Percentiles rank a stretch among this genome's conserved stretches.
Evolutionary conservation across 2,113 vertebrate genomes (phyloP).

Genomic region (Equus przewalskii): DNA sequence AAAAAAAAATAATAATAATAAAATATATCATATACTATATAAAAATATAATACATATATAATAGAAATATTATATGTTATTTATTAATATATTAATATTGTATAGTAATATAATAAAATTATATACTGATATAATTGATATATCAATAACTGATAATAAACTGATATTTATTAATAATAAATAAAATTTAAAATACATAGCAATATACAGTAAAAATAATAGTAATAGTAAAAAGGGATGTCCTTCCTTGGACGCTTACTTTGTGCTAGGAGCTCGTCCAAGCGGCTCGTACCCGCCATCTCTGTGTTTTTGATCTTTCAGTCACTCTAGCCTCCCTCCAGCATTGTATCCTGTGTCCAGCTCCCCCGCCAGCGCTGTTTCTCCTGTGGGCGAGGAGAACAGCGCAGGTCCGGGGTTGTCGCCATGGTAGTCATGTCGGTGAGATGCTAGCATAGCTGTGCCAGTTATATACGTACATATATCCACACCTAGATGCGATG

Average conservation of each 20-base stretch:
- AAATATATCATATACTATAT: no score
- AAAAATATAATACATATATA: no score
- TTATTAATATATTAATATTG: no score
- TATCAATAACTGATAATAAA: no score
- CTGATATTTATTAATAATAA: no score
- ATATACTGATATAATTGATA: no score
- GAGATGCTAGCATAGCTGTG: background rate
- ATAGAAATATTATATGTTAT: no score
- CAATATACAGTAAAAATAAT: no score
- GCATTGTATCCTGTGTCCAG: background rate
- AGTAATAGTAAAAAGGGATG: background rate
- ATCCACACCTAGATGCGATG: background rate
- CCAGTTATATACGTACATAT: background rate
- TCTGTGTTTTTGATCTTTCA: background rate
- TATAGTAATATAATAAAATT: no score
- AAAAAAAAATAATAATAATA: background rate
- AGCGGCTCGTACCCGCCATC: background rate
- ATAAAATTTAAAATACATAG: no score
- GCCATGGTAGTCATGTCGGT: background rate
- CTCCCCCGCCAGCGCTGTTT: background rate
- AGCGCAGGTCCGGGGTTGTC: accelerated
- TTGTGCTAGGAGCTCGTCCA: background rate
- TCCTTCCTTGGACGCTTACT: background rate
- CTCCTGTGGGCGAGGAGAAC: background rate
- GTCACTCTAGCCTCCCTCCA: background rate